Evolutionary conservation across 1,140 invertebrate species (phyloP), one percentile per base, ranked within the genome.

Genomic region (Samia ricini): DNA sequence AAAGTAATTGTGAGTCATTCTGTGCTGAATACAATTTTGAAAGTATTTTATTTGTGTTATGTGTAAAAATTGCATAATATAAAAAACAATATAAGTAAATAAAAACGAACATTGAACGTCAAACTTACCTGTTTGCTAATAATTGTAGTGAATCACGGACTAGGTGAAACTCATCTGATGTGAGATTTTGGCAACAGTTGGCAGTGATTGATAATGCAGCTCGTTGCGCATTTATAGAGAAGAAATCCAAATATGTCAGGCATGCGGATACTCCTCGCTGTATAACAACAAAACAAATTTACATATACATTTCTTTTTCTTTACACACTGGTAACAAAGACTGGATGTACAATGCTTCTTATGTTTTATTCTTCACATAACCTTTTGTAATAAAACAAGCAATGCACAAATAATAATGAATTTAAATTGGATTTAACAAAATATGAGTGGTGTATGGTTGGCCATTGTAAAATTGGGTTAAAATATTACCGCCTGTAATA

Each of bases 201-300:
- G 98, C 98, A 0, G 98, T 98, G 57, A 99, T 97, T 3, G 97
- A 96, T 18, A 99, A 91, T 0, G 98, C 98, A 50, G 98, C 96
- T 19, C 98, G 93, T 91, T 99, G 98, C 10, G 98, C 98, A 75
- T 96, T 97, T 64, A 99, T 99, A 26, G 97, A 98, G 91, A 99
- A 99, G 92, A 99, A 99, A 84, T 99, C 98, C 72, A 99, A 92
- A 83, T 97, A 99, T 79, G 96, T 99, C 50, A 99, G 93, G 83
- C 98, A 99, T 5, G 98, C 97, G 19, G 96, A 95, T 2, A 99
- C 98, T 21, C 98, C 98, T 73, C 96, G 93, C 96, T 98, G 86
- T 63, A 8, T 23, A 15, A 7, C 3, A 19, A n/a, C 4, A 12
- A 55, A 49, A 42, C 4, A 42, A 5, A 12, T 42, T n/a, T n/a